A percentile compares a stretch with the other conserved stretches of the same genome.
phyloP scores from a whole-genome alignment of 2,113 vertebrate genomes.

The Rallus limicola region DNA sequence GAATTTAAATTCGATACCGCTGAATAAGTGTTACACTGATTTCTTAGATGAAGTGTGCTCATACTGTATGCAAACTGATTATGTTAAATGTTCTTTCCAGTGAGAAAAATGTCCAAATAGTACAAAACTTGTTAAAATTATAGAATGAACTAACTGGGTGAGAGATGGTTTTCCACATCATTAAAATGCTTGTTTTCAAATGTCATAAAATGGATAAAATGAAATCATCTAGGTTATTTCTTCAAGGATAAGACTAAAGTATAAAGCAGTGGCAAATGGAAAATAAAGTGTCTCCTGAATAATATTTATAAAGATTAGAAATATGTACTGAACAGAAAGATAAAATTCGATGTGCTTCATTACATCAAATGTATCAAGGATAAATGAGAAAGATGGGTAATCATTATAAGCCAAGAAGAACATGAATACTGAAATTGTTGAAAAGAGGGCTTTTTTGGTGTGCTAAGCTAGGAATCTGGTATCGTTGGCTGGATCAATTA shows the following conservation, averaged over 20 bases:
- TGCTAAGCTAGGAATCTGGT: neutral
- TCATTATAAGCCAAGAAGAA: neutral
- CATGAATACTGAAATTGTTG: neutral
- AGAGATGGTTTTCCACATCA: conserved; percentile 32
- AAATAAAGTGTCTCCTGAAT: neutral
- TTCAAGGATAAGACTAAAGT: conserved; percentile 2
- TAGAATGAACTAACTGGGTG: conserved; percentile 15
- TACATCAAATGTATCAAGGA: neutral
- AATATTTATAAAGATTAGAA: neutral
- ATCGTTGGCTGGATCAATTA: neutral
- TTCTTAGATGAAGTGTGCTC: neutral
- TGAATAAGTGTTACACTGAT: neutral
- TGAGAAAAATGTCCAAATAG: neutral
- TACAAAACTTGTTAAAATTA: conserved; percentile 31
- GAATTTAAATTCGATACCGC: neutral
- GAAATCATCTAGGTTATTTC: neutral
- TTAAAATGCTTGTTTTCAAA: conserved; percentile 51
- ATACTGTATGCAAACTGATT: neutral
- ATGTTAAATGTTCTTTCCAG: neutral
- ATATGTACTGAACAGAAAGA: neutral
- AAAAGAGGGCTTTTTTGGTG: neutral
- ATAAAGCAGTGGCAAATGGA: neutral
- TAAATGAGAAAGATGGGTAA: neutral
- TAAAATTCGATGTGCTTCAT: neutral
- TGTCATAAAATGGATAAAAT: conserved; percentile 15